Evolutionary conservation across 2,797 vertebrate genomes (phyloP).

Genomic region (Neopelma chrysocephalum): DNA sequence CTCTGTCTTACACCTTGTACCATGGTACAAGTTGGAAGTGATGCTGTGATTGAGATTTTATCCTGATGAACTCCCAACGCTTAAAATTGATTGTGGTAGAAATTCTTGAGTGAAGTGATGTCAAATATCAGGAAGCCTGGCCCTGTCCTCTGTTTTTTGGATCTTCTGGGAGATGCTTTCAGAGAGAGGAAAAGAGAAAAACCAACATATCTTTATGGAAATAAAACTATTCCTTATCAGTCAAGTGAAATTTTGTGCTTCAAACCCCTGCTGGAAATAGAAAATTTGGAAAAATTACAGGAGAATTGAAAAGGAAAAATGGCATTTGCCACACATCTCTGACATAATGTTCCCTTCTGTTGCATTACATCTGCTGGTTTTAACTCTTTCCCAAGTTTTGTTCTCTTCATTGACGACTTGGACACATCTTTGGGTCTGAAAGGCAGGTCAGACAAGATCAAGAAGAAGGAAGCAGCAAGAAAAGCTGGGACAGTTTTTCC

Average conservation of each 20-base stretch:
- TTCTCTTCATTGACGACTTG: neutral
- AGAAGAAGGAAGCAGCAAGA: neutral
- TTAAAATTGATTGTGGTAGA: neutral
- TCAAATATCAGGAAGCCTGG: neutral
- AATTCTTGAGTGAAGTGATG: neutral
- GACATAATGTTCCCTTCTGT: neutral
- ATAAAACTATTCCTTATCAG: neutral
- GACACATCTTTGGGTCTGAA: neutral
- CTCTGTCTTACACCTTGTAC: neutral
- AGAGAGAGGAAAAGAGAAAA: neutral
- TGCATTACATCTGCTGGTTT: neutral
- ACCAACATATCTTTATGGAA: rapidly evolving
- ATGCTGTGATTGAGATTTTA: neutral
- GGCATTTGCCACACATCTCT: neutral
- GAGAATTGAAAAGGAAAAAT: neutral
- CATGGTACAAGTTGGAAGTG: neutral
- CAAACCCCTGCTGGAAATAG: neutral
- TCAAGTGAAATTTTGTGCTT: neutral
- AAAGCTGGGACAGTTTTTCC: neutral
- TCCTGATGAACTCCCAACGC: neutral
- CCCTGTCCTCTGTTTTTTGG: neutral
- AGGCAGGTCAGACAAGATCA: neutral
- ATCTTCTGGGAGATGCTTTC: neutral
- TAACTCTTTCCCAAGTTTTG: neutral
- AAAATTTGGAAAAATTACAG: too few species aligned